These are phyloP conservation scores for Rhea pennata DNA, from an alignment of 2,113 vertebrate genomes.

Conservation along the genomic window DNA sequence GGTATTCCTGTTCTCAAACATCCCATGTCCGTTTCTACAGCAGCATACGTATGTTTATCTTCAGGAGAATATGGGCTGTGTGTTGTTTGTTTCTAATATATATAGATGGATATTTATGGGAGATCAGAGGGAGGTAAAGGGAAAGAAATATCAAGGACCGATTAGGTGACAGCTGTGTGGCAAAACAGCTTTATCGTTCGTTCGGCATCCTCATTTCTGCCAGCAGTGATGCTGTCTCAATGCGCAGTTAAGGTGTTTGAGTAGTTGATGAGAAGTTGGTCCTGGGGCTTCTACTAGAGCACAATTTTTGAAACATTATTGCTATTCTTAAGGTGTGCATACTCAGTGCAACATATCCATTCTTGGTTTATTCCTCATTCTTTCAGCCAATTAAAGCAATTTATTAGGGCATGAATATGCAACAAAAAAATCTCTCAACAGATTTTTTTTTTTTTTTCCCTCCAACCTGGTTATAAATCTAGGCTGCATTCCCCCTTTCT, in stretches of 20 bases:
- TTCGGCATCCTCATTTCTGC: background rate
- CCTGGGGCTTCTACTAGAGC: background rate
- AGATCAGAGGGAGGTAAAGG: background rate
- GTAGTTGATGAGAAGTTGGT: background rate
- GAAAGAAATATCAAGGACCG: background rate
- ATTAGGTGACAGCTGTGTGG: background rate
- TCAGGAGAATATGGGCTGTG: background rate
- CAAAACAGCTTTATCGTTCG: background rate
- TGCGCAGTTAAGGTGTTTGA: background rate
- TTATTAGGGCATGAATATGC: constrained; percentile 71
- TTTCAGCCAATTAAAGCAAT: constrained; percentile 68
- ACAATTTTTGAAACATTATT: background rate
- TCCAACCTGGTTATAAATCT: constrained; percentile 46
- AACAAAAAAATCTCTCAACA: constrained; percentile 69
- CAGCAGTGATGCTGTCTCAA: background rate
- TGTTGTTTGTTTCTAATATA: background rate
- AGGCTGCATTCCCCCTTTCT: constrained; percentile 3
- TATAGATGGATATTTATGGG: background rate
- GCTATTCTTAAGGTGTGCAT: background rate
- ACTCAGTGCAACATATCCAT: constrained; percentile 37
- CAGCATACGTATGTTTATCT: background rate
- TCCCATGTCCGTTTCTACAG: background rate
- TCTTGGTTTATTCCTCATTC: constrained; percentile 54
- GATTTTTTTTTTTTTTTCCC: background rate
- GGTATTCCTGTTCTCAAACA: background rate